phyloP scores from a whole-genome alignment of 2,113 vertebrate genomes.

The Dolichotis patagonum region DNA sequence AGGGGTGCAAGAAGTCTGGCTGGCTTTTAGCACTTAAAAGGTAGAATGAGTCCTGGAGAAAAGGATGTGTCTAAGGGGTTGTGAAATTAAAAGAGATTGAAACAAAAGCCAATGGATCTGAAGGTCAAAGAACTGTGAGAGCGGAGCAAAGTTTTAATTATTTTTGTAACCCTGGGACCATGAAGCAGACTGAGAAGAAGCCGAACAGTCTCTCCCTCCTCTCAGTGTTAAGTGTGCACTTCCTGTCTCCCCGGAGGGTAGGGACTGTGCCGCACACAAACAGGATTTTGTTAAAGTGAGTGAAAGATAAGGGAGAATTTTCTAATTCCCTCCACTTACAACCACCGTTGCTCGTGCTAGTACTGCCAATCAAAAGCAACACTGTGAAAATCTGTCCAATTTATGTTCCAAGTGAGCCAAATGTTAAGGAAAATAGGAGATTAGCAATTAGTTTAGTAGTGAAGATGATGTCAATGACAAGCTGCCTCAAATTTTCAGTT shows the following conservation, averaged over 20 bases:
- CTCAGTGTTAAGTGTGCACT: not conserved
- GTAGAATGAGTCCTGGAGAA: not conserved
- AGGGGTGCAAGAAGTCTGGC: not conserved
- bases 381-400: conserved; percentile 61
- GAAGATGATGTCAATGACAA: conserved; percentile 15
- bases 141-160: conserved; percentile 7
- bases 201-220: not conserved
- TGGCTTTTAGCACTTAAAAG: conserved; percentile 13
- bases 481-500: conserved; percentile 36
- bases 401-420: conserved; percentile 72
- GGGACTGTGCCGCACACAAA: not conserved
- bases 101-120: conserved; percentile 24
- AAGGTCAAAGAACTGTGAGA: conserved; percentile 26
- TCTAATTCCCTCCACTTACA: conserved; percentile 29
- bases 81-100: conserved; percentile 12
- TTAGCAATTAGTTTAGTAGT: conserved; percentile 60
- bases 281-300: not conserved
- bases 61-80: not conserved
- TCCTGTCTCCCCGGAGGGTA: not conserved
- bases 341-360: conserved; percentile 14
- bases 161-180: conserved; percentile 18
- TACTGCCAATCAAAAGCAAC: conserved; percentile 66
- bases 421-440: conserved; percentile 55
- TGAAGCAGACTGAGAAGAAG: conserved; percentile 31
- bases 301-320: conserved; percentile 57